phyloP scores from a whole-genome alignment of 2,113 vertebrate species.

The Sphaerodactylus townsendi region DNA sequence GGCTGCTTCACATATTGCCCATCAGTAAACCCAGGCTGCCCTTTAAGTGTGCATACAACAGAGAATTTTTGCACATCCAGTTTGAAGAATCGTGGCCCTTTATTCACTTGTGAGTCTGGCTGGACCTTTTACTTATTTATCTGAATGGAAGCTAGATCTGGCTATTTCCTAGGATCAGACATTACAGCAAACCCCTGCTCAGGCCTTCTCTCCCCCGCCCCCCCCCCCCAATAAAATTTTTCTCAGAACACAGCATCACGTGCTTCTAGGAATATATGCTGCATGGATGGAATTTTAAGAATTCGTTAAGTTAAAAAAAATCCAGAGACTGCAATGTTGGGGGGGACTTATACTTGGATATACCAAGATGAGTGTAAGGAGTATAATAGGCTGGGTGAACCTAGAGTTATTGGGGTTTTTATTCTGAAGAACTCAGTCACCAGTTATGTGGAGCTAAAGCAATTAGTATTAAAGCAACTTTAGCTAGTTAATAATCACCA shows the following conservation, averaged over 20 bases:
- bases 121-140: neutral
- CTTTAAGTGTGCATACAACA: neutral
- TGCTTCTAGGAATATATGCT: neutral
- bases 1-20: neutral
- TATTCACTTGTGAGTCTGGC: neutral
- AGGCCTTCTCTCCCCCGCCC: neutral
- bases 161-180: neutral
- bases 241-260: neutral
- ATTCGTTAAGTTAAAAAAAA: conserved; percentile 1
- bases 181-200: neutral
- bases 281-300: neutral
- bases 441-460: neutral
- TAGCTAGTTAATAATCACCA: accelerated
- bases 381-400: neutral
- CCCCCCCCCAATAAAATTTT: too few species aligned
- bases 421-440: neutral
- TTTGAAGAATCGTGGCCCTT: neutral
- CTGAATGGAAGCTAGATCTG: neutral
- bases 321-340: neutral
- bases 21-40: neutral
- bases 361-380: neutral
- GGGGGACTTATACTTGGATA: neutral
- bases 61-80: neutral
- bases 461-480: neutral
- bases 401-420: too few species aligned